Evolutionary conservation across 2,113 vertebrate genomes (phyloP).

Genomic region (Nothoprocta pentlandii): DNA sequence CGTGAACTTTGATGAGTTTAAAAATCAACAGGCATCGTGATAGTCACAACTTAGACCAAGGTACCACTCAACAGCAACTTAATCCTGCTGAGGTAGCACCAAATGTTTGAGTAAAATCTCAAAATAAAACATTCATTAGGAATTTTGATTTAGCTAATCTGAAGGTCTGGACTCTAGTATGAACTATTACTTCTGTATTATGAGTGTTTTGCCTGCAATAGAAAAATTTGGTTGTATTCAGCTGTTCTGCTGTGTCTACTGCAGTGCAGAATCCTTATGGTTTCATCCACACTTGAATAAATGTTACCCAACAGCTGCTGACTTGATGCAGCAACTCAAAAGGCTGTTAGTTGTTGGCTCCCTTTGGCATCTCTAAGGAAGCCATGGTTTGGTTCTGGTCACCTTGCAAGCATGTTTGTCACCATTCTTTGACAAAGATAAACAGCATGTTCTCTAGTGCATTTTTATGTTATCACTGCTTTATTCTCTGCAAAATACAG

Average conservation of each 20-base stretch:
- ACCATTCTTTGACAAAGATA: background rate
- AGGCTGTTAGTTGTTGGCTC: background rate
- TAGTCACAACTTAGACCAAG: background rate
- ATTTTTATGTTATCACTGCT: background rate
- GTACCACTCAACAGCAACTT: too few relatives aligned
- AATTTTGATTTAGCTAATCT: background rate
- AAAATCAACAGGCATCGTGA: background rate
- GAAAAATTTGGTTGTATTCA: background rate
- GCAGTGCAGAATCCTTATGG: background rate
- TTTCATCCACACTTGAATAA: background rate
- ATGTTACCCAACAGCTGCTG: background rate
- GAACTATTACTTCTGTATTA: background rate
- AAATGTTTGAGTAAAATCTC: background rate
- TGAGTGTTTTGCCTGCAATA: background rate
- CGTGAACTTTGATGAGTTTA: background rate
- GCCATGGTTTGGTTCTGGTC: background rate
- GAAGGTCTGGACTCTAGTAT: background rate
- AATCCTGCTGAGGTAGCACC: too few relatives aligned
- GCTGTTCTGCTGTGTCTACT: background rate
- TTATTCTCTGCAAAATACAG: slow-evolving; percentile 6
- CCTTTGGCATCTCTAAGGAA: background rate
- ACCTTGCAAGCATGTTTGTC: background rate
- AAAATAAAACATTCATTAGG: background rate
- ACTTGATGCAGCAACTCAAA: background rate
- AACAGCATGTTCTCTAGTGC: background rate